Conservation (phyloP, 2,888 invertebrate genomes). For the Villa cingulata region DNA sequence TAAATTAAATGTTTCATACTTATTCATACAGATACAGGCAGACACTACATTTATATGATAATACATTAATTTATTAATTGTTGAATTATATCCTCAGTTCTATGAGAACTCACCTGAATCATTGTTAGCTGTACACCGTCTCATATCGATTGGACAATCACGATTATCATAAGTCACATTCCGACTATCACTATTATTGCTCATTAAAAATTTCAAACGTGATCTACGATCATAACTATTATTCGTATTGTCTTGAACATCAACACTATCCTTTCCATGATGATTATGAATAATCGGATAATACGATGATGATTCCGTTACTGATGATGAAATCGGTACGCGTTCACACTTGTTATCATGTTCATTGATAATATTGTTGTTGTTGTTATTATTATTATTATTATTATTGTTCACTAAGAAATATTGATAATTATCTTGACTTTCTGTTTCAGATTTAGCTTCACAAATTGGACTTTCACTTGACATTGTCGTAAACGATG, state of each 20-base stretch:
- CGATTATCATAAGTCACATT: slow-evolving; percentile 18
- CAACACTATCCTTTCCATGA: background rate
- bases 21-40: no score
- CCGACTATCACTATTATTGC: slow-evolving; percentile 24
- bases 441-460: slow-evolving; percentile 14
- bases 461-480: slow-evolving; percentile 18
- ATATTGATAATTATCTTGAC: slow-evolving; percentile 8
- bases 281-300: background rate
- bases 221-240: slow-evolving; percentile 4
- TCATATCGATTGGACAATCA: slow-evolving; percentile 29
- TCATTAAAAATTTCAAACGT: slow-evolving; percentile 14
- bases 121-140: slow-evolving; percentile 32
- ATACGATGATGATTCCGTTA: background rate
- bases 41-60: no score
- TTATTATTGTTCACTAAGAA: slow-evolving; percentile 7
- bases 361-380: no score
- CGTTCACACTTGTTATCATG: background rate
- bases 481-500: slow-evolving; percentile 1
- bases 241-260: background rate
- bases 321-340: background rate
- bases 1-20: no score
- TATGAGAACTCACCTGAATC: slow-evolving; percentile 37
- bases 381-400: background rate
- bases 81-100: no score
- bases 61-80: no score